Evolutionary conservation across 2,797 vertebrate genomes (phyloP).

Genomic region (Danio jaintianensis): DNA sequence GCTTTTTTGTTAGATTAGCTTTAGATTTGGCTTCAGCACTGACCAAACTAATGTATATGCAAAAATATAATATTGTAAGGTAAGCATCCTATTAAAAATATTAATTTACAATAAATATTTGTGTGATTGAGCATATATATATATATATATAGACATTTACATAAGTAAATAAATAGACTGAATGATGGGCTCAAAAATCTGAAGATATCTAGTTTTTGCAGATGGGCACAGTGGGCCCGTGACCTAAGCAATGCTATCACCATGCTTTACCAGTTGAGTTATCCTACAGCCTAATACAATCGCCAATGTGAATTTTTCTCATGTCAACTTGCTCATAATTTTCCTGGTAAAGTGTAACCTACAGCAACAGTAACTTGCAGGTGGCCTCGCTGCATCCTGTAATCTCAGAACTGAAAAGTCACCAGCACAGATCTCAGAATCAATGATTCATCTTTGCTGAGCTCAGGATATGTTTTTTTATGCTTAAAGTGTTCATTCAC

Average conservation of each 20-base stretch:
- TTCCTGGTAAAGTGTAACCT: not conserved
- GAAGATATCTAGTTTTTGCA: too few species aligned
- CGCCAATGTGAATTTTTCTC: not conserved
- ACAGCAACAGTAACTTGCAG: slow-evolving; percentile 15
- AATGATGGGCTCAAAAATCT: too few species aligned
- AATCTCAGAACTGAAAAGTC: slow-evolving; percentile 17
- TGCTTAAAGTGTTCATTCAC: slow-evolving; percentile 31
- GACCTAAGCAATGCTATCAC: not conserved
- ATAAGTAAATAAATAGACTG: too few species aligned
- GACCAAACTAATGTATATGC: too few species aligned
- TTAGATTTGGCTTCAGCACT: too few species aligned
- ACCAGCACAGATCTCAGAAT: slow-evolving; percentile 48
- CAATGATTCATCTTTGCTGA: slow-evolving; percentile 47
- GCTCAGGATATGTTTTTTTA: slow-evolving; percentile 35
- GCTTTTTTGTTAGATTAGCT: too few species aligned
- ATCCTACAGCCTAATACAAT: not conserved
- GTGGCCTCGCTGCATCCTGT: not conserved
- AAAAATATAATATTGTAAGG: too few species aligned
- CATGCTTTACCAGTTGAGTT: not conserved
- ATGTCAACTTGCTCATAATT: not conserved
- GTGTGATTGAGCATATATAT: too few species aligned
- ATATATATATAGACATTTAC: too few species aligned
- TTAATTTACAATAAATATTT: too few species aligned
- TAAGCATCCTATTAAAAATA: too few species aligned
- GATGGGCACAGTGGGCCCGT: too few species aligned